Base-by-base conservation (phyloP, 2,888 invertebrate species). In the Scelioninae gen. 2 region DNA sequence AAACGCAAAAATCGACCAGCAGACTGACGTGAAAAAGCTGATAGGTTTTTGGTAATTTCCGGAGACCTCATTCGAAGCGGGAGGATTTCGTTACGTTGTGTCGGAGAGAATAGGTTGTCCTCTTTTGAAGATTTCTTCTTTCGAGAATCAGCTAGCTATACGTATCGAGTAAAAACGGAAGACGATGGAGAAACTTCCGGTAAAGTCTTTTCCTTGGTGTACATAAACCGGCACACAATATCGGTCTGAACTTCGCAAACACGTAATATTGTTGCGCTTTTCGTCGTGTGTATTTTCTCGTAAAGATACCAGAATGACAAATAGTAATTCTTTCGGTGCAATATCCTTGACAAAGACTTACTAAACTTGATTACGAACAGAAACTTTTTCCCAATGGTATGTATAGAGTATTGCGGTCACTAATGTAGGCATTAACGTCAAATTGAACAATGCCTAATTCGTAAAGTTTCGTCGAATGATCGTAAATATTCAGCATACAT, bases 1-100 rank as follows among this genome's bases (percentile, higher is more conserved):
- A 61, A 37, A 64, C 28, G 60, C 43, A 75, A 55, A 74, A 76
- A 64, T 53, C 39, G 11, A 55, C 68, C 61, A 69, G 69, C 69
- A 63, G 60, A 65, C 50, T 72, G 55, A 64, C 73, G 74, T 77
- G 33, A 77, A 80, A 80, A 79, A 69, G 78, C 76, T 75, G 78
- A 80, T 81, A 74, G 78, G 73, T 76, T 79, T 69, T 73, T 68
- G 45, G 74, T 72, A 76, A 78, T 78, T 78, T 78, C 78, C 75
- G 70, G 73, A 64, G 46, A 78, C 76, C 69, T 77, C 74, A 72
- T 74, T 71, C 63, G 50, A 69, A n/a, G 22, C 50, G 46, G 55
- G 45, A 74, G 64, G 71, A 74, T 53, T 64, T 68, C 46, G 64
- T 64, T 71, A 71, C 57, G 60, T 69, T 58, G 39, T 55, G 46